These are phyloP conservation scores for Callipepla squamata DNA, from an alignment of 2,113 vertebrate species.

Conservation along the genomic window DNA sequence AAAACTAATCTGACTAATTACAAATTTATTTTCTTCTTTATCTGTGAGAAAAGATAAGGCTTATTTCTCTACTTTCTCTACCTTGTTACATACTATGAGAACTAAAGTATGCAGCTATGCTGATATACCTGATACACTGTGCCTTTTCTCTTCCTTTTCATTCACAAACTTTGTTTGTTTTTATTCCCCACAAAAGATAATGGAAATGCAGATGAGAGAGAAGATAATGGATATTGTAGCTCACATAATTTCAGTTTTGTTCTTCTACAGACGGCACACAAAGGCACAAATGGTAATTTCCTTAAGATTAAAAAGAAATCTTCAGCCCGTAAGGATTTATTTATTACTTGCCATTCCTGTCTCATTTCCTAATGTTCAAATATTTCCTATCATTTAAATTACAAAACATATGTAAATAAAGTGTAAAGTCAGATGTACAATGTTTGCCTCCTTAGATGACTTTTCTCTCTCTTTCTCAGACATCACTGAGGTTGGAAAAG, in stretches of 20 bases:
- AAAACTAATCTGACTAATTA: conserved; percentile 56
- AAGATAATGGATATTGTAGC: not conserved
- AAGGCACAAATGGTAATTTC: not conserved
- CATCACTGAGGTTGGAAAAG: not conserved
- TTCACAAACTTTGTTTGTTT: not conserved
- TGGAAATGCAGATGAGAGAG: conserved; percentile 11
- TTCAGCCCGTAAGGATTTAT: not conserved
- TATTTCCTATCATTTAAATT: not conserved
- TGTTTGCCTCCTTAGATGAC: not conserved
- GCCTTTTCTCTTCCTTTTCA: conserved; percentile 7
- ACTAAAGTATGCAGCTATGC: conserved; percentile 21
- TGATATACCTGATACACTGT: not conserved
- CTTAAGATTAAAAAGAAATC: not conserved
- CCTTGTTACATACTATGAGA: conserved; percentile 33
- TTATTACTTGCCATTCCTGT: not conserved
- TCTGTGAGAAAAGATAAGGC: conserved; percentile 29
- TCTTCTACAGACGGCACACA: not conserved
- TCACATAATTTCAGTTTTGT: conserved; percentile 15
- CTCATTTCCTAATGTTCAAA: not conserved
- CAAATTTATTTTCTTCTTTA: conserved; percentile 49
- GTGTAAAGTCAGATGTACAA: not conserved
- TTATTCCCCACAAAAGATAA: not conserved
- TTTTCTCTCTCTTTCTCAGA: not conserved
- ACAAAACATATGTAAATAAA: not conserved
- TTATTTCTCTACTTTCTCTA: conserved; percentile 53